Evolutionary conservation across 2,888 invertebrate species (phyloP).

Genomic region (Onthophagus sagittarius): DNA sequence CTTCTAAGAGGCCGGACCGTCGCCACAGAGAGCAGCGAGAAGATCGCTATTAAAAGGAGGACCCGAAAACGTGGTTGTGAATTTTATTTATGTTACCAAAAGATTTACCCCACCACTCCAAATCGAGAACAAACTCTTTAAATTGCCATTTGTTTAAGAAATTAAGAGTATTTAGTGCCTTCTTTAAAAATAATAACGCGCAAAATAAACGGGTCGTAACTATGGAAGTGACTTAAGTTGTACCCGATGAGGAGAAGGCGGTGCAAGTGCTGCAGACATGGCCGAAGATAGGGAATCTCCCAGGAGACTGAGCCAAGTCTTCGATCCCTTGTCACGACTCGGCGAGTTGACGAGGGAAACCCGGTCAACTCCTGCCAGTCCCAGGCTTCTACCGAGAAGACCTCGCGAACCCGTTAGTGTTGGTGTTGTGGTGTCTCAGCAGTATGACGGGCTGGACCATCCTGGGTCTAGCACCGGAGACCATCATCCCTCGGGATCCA

Average conservation of each 20-base stretch:
- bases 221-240: constrained; percentile 23
- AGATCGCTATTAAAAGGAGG: constrained; percentile 20
- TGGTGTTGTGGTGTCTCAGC: constrained; percentile 32
- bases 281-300: constrained; percentile 36
- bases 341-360: constrained; percentile 57
- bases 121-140: not conserved
- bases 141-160: not conserved
- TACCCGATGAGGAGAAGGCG: not conserved
- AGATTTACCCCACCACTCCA: not conserved
- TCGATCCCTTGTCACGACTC: constrained; percentile 74
- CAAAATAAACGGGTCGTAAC: not conserved
- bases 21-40: not conserved
- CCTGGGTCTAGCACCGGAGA: constrained; percentile 38
- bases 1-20: constrained; percentile 2
- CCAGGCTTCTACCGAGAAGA: constrained; percentile 66
- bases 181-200: not conserved
- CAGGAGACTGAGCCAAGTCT: constrained; percentile 76
- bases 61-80: constrained; percentile 3
- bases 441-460: constrained; percentile 32
- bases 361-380: constrained; percentile 68
- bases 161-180: constrained; percentile 2
- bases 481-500: constrained; percentile 34
- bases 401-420: constrained; percentile 57
- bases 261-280: not conserved
- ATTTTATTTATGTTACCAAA: not conserved